phyloP scores from a whole-genome alignment of 2,113 vertebrate species.

The Panthera uncia region DNA sequence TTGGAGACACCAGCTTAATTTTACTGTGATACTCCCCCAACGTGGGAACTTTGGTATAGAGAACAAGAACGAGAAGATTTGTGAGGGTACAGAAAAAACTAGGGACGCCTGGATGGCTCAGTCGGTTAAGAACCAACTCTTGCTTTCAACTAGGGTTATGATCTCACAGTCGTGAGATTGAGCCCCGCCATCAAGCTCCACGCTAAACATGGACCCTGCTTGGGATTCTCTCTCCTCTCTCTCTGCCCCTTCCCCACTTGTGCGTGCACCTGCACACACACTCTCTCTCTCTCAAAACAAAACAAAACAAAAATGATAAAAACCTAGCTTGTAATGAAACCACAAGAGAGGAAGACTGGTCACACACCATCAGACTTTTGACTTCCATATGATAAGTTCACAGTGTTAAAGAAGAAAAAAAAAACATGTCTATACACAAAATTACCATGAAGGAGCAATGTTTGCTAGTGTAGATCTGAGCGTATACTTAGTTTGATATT shows the following conservation, averaged over 20 bases:
- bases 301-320: not conserved
- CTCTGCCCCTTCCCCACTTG: no score
- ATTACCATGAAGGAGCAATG: not conserved
- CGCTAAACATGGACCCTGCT: no score
- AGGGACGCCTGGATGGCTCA: no score
- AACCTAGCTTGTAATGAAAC: not conserved
- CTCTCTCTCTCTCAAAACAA: no score
- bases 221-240: no score
- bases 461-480: not conserved
- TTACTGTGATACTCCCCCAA: not conserved
- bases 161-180: no score
- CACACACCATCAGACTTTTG: not conserved
- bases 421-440: not conserved
- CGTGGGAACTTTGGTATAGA: not conserved
- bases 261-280: no score
- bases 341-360: not conserved
- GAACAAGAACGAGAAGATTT: slow-evolving; percentile 16
- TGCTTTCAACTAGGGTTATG: no score
- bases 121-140: no score
- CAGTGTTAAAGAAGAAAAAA: not conserved
- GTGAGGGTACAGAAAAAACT: not conserved
- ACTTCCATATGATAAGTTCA: not conserved
- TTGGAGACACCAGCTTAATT: not conserved
- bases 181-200: no score
- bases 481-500: not conserved